Evolutionary conservation across 2,113 vertebrate species (phyloP), one percentile per base, ranked within the genome.

Genomic region (Oncorhynchus mykiss): DNA sequence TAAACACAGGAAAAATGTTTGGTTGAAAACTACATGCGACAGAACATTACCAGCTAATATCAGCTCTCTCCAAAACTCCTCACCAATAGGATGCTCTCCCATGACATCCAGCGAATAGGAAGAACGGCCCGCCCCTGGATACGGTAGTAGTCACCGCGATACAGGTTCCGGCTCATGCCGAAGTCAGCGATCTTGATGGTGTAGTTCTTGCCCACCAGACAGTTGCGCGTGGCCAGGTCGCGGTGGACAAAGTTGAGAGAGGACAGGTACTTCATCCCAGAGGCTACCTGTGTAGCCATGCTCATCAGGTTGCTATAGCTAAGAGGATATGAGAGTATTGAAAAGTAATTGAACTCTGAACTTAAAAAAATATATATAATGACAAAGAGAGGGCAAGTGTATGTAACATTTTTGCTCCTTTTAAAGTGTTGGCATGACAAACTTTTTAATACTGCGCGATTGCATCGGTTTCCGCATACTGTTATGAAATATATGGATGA

Each of bases 51-150:
- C 8, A 34, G 39, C 9, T 45, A 45, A 45, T 11, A 31, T 72
- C 57, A 27, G 16, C 4, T 22, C 29, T 22, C 27, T 6, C 27
- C 29, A 14, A 5, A 57, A 49, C 14, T 3, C 66, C 91, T 65
- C 87, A 98, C 98, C 93, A 99, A 89, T 9, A 99, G 90, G 78
- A 99, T 97, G 91, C 98, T 99, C 87, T 99, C 98, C 98, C 97
- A 99, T 5, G 98, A 97, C 98, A 99, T 99, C 98, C 98, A 99
- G 82, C 97, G 96, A 76, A 99, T 99, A 4, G 98, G 98, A n/a
- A 99, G 95, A 65, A 99, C 96, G 0, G 98, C 98, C 3, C 98
- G 91, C 25, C 98, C 98, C 90, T 99, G 97, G 91, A 99, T 99
- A 64, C 97, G 92, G 90, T 97, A 99, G 89, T 99, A 99, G 83